Evolutionary conservation across 92 coral and sea anemone species (phyloP), one percentile per base, ranked within the genome.

Genomic region (Porites divaricata): DNA sequence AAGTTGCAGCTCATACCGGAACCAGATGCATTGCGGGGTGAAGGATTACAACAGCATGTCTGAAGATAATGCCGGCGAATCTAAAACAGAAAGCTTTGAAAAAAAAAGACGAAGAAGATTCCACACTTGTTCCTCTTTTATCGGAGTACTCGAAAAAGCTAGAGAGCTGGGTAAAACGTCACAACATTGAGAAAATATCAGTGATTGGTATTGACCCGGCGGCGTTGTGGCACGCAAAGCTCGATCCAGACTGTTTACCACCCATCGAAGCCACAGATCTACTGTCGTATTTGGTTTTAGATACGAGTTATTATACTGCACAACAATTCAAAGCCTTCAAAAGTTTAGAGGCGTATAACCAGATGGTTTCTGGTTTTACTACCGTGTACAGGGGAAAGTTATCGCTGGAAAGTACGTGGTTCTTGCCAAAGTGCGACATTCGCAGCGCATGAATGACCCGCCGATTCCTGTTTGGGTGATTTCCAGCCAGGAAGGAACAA

Each of bases 321-420:
- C 80, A 81, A n/a, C 86, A 74, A 79, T 76, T 80, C 19, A 80
- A 80, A 80, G 56, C 79, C 23, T 80, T 70, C 74, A 23, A 67
- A 22, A 69, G 85, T 67, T 53, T 80, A 19, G 16, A 59, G 64
- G 16, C 45, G 45, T 35, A 35, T 35, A 35, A 35, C 45, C 45
- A 35, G 45, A 35, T 35, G 45, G 45, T 28, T 28, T 28, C 35
- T 28, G 35, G 35, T 28, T 28, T 28, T 28, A 28, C 2, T 28
- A 28, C 35, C 35, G 35, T 28, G 35, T 28, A 28, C 1, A 28
- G 35, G 35, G 3, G 35, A 28, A 28, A 1, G 35, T 28, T 28
- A 35, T 35, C 6, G 7, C 45, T 0, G 45, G 45, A 35, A 35
- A 35, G 45, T 35, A 35, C 45, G 6, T 35, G 45, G 45, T 35